Evolutionary conservation across 2,797 vertebrate genomes (phyloP).

Genomic region (Microctenopoma steveboyesi): DNA sequence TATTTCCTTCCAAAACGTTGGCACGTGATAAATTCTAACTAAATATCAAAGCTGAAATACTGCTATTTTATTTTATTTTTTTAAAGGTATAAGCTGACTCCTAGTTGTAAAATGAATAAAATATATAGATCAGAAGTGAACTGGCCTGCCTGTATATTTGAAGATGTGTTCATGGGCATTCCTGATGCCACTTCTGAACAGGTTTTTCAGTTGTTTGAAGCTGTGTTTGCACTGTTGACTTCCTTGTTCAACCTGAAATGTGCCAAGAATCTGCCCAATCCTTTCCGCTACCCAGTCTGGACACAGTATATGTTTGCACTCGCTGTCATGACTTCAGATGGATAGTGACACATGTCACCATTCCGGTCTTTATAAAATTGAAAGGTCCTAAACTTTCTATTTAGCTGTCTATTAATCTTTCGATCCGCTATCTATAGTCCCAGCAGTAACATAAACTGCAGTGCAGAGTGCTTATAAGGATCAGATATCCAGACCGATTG

Average conservation of each 20-base stretch:
- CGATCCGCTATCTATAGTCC: conserved; percentile 59
- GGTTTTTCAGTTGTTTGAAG: not conserved
- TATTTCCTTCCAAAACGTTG: conserved; percentile 23
- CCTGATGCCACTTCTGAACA: not conserved
- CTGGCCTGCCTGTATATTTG: not conserved
- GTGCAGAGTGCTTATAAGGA: conserved; percentile 30
- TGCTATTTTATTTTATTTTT: not conserved
- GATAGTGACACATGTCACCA: conserved; percentile 52
- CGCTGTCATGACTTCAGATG: conserved; percentile 25
- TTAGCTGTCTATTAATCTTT: conserved; percentile 60
- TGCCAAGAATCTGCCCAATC: conserved; percentile 2
- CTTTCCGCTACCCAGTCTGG: not conserved
- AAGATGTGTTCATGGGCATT: not conserved
- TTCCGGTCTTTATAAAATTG: conserved; percentile 47
- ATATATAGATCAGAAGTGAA: not conserved
- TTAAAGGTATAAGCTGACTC: not conserved
- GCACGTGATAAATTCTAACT: conserved; percentile 21
- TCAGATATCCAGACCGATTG: conserved; percentile 37
- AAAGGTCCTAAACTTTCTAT: conserved; percentile 56
- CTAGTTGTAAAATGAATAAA: not conserved
- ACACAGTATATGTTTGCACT: conserved; percentile 15
- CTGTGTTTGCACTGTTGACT: not conserved
- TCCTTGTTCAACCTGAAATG: conserved; percentile 26
- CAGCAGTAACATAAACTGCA: conserved; percentile 42
- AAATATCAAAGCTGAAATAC: conserved; percentile 13